phyloP scores from a whole-genome alignment of 2,797 vertebrate species.

The Enteromius treurensis region DNA sequence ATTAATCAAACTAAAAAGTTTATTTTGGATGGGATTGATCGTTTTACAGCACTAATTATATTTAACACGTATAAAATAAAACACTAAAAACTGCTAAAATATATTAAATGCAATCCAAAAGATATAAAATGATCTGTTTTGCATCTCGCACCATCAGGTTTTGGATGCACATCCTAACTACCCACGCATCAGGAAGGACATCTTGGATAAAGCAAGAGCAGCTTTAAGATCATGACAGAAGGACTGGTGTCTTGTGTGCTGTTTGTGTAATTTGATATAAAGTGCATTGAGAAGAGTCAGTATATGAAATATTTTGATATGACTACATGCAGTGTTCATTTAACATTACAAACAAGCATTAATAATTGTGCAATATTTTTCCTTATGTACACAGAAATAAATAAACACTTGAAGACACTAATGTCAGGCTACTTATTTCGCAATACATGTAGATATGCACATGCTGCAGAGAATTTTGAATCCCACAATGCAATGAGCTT shows the following conservation, averaged over 20 bases:
- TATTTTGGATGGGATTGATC: no score
- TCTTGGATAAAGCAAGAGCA: conserved; percentile 92
- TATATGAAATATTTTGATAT: neutral
- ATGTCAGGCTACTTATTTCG: neutral
- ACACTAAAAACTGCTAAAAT: neutral
- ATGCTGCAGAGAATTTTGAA: neutral
- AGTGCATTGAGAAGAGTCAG: neutral
- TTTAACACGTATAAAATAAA: neutral
- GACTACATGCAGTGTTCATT: conserved; percentile 9
- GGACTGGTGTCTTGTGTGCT: conserved; percentile 22
- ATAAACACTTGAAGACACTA: conserved; percentile 10
- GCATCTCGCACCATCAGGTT: conserved; percentile 75
- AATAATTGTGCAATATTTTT: neutral
- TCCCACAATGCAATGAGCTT: neutral
- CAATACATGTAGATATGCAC: neutral
- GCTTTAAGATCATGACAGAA: conserved; percentile 81
- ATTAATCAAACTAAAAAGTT: no score
- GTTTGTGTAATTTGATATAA: neutral
- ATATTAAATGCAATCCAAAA: neutral
- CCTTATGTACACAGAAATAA: neutral
- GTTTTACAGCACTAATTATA: neutral
- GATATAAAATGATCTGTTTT: neutral
- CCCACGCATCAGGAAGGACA: conserved; percentile 95
- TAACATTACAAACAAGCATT: neutral
- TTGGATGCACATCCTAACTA: conserved; percentile 91